Conservation (phyloP, 2,797 vertebrate species). For the Danio kyathit region DNA sequence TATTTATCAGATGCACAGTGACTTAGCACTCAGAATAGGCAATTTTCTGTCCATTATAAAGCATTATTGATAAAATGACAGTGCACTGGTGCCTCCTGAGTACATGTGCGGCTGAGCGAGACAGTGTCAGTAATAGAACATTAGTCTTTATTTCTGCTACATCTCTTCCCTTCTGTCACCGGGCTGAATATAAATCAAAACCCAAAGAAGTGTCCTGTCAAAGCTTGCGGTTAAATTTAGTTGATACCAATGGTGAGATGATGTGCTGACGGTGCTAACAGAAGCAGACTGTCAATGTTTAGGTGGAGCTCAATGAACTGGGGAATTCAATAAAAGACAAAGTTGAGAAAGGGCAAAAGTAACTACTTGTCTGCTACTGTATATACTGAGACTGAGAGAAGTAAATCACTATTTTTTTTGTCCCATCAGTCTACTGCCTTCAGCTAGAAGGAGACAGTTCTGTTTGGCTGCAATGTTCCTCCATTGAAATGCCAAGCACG, state of each 20-base stretch:
- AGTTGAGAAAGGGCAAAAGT: conserved; percentile 4
- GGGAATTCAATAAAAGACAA: conserved; percentile 1
- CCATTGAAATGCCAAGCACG: not conserved
- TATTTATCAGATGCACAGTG: conserved; percentile 21
- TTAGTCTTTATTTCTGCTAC: conserved; percentile 59
- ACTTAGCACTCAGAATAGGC: conserved; percentile 35
- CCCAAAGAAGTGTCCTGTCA: conserved; percentile 19
- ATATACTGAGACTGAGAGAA: not conserved
- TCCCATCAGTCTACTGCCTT: not conserved
- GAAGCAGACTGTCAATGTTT: conserved; percentile 39
- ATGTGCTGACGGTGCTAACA: conserved; percentile 28
- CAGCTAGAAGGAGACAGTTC: not conserved
- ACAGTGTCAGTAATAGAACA: conserved; percentile 59
- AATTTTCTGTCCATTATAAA: conserved; percentile 57
- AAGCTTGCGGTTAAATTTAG: conserved; percentile 24
- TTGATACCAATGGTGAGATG: conserved; percentile 48
- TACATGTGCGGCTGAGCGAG: conserved; percentile 53
- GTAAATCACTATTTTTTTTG: not conserved
- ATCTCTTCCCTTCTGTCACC: conserved; percentile 47
- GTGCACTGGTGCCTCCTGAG: conserved; percentile 36
- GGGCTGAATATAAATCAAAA: conserved; percentile 31
- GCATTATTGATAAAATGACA: conserved; percentile 52
- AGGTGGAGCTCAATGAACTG: conserved; percentile 23
- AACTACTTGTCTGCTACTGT: not conserved
- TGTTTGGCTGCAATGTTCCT: not conserved